phyloP scores from a whole-genome alignment of 2,113 vertebrate genomes.

The Catagonus wagneri region DNA sequence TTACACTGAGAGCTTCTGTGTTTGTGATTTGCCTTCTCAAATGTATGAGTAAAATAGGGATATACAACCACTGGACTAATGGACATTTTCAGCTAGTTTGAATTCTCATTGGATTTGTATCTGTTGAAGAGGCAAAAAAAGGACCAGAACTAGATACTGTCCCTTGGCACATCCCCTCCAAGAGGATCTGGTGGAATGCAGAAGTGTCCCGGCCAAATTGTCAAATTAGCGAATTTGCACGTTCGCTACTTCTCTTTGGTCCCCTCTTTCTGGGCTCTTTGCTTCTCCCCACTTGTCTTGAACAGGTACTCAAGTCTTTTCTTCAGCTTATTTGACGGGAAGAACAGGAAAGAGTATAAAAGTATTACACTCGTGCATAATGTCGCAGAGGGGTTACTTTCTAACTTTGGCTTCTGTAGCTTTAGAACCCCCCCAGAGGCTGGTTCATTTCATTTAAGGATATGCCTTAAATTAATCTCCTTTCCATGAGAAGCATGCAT shows the following conservation, averaged over 20 bases:
- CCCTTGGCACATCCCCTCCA: background rate
- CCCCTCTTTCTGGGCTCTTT: background rate
- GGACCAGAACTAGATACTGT: accelerated
- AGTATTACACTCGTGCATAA: background rate
- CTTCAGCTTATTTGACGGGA: background rate
- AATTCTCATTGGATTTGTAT: background rate
- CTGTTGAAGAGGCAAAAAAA: background rate
- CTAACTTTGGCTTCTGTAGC: background rate
- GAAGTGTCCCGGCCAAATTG: background rate
- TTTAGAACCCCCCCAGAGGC: background rate
- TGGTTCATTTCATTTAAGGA: background rate
- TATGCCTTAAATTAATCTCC: background rate
- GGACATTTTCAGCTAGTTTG: background rate
- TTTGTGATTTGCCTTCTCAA: background rate
- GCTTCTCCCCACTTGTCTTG: background rate
- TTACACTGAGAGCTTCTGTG: background rate
- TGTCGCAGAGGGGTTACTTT: background rate
- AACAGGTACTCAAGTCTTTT: background rate
- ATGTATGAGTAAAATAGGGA: background rate
- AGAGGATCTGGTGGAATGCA: no score
- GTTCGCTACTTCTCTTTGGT: background rate
- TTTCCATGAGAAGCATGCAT: background rate
- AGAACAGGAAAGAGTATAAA: background rate
- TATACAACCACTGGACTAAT: background rate
- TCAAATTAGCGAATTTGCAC: background rate